phyloP scores from a whole-genome alignment of 2,797 vertebrate genomes.

The Catostomus latipinnis region DNA sequence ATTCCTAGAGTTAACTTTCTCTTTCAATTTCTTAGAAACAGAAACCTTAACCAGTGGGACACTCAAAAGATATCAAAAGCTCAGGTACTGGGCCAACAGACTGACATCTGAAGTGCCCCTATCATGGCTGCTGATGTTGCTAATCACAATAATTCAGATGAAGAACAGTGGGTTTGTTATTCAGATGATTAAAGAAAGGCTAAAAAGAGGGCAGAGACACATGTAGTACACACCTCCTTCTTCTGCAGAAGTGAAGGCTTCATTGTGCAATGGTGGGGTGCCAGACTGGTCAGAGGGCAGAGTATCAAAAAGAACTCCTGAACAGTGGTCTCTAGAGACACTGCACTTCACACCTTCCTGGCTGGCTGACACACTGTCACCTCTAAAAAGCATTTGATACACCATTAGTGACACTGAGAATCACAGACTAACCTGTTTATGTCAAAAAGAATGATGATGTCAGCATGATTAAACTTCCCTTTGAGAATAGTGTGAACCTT shows the following conservation, averaged over 20 bases:
- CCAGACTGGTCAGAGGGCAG: conserved; percentile 86
- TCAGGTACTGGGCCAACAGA: not conserved
- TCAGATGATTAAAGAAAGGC: not conserved
- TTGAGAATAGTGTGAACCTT: not conserved
- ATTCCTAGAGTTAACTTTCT: conserved; percentile 27
- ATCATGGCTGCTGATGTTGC: not conserved
- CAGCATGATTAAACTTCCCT: not conserved
- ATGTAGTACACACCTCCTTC: conserved; percentile 85
- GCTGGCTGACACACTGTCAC: conserved; percentile 91
- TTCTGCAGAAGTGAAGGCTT: conserved; percentile 88
- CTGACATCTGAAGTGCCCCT: not conserved
- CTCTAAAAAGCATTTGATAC: conserved; percentile 78
- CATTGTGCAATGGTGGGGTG: conserved; percentile 88
- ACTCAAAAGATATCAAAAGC: not conserved
- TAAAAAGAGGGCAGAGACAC: not conserved
- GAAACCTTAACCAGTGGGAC: not conserved
- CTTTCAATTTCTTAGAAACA: conserved; percentile 43
- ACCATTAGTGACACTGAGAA: conserved; percentile 8
- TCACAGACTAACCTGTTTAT: not conserved
- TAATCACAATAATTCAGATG: not conserved
- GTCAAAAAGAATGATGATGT: not conserved
- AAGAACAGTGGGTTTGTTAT: not conserved
- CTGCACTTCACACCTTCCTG: conserved; percentile 93
- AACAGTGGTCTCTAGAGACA: conserved; percentile 87
- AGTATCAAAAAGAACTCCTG: conserved; percentile 85